Percentiles rank a stretch among this genome's conserved stretches.
Evolutionary conservation across 2,113 vertebrate genomes (phyloP).

Genomic region (Solea solea): DNA sequence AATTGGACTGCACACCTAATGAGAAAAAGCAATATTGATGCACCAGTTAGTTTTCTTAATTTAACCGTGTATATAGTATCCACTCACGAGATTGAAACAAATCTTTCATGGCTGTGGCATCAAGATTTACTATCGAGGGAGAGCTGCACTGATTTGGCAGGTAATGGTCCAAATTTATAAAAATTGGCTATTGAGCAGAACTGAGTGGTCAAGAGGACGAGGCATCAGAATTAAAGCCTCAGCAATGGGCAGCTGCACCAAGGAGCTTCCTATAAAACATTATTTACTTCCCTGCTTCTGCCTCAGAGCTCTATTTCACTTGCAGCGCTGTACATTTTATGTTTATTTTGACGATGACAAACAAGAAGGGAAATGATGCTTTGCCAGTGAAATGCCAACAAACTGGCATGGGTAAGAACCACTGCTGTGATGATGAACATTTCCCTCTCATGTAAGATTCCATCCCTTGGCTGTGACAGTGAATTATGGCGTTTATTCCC

Average conservation of each 20-base stretch:
- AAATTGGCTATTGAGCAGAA: conserved; percentile 33
- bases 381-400: conserved; percentile 20
- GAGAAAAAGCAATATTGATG: not conserved
- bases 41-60: not conserved
- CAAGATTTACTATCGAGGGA: conserved; percentile 12
- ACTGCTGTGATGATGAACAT: conserved; percentile 21
- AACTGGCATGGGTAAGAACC: conserved; percentile 15
- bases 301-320: conserved; percentile 15
- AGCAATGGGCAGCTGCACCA: conserved; percentile 30
- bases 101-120: not conserved
- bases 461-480: not conserved
- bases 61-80: not conserved
- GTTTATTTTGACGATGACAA: conserved; percentile 34
- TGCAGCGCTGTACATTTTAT: conserved; percentile 26
- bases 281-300: conserved; percentile 35
- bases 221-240: conserved; percentile 22
- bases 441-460: conserved; percentile 12
- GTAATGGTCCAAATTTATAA: conserved; percentile 8
- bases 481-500: conserved; percentile 17
- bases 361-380: conserved; percentile 24
- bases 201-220: conserved; percentile 19
- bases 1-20: not conserved
- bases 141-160: conserved; percentile 17
- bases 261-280: conserved; percentile 14
- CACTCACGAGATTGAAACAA: not conserved